phyloP scores from a whole-genome alignment of 2,797 vertebrate genomes.

The Sparus aurata region DNA sequence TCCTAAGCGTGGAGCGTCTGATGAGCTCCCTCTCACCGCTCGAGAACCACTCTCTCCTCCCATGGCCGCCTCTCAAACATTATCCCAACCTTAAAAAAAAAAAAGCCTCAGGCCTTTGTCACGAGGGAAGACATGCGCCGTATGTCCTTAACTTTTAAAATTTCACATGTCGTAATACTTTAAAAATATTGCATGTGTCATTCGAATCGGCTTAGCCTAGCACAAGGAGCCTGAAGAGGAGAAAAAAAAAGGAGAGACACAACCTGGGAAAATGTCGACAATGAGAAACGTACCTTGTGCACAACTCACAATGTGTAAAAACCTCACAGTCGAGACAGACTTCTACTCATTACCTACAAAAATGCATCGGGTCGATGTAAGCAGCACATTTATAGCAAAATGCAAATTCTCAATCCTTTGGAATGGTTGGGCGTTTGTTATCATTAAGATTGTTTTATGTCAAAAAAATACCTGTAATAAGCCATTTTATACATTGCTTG shows the following conservation, averaged over 20 bases:
- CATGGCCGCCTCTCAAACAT: slow-evolving; percentile 58
- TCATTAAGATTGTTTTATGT: slow-evolving; percentile 79
- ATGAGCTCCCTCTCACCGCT: slow-evolving; percentile 50
- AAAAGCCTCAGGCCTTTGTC: slow-evolving; percentile 38
- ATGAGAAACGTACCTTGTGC: slow-evolving; percentile 83
- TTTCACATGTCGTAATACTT: slow-evolving; percentile 50
- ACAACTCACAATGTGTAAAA: slow-evolving; percentile 81
- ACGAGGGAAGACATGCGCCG: slow-evolving; percentile 63
- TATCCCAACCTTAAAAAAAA: slow-evolving; percentile 30
- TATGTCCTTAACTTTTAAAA: slow-evolving; percentile 51
- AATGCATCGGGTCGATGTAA: slow-evolving; percentile 82
- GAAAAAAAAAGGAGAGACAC: slow-evolving; percentile 48
- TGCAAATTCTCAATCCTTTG: slow-evolving; percentile 85
- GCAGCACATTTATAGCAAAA: slow-evolving; percentile 85
- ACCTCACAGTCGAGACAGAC: slow-evolving; percentile 85
- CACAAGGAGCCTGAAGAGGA: slow-evolving; percentile 53
- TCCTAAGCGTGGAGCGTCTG: slow-evolving; percentile 47
- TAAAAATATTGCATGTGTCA: slow-evolving; percentile 62
- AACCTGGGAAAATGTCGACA: slow-evolving; percentile 63
- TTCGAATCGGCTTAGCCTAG: slow-evolving; percentile 64
- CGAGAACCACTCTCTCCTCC: slow-evolving; percentile 65
- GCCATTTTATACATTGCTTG: slow-evolving; percentile 76
- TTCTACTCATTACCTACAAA: slow-evolving; percentile 79
- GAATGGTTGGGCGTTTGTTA: slow-evolving; percentile 85
- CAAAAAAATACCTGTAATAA: slow-evolving; percentile 79